Conservation (phyloP, 2,797 vertebrate genomes). For the Falco rusticolus region DNA sequence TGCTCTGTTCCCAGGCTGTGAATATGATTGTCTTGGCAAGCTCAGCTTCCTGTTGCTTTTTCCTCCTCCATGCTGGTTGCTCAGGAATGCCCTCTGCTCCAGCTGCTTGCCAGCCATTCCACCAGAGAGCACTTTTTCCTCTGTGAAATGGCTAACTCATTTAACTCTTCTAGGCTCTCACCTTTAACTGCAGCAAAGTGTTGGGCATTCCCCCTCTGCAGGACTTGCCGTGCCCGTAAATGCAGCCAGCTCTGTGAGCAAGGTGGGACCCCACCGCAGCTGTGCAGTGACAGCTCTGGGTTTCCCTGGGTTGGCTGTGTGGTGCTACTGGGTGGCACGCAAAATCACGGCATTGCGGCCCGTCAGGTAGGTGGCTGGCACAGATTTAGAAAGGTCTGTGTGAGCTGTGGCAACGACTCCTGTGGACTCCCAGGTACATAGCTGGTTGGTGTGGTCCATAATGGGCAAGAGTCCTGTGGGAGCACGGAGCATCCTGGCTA, state of each 20-base stretch:
- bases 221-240: not conserved
- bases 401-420: not conserved
- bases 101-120: not conserved
- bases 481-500: not conserved
- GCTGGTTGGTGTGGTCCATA: too few species aligned
- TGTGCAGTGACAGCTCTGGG: not conserved
- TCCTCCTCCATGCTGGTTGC: not conserved
- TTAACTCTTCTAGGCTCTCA: not conserved
- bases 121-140: not conserved
- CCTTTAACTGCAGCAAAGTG: not conserved
- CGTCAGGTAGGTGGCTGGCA: not conserved
- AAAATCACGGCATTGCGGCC: not conserved
- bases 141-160: not conserved
- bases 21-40: not conserved
- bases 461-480: not conserved
- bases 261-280: fast-evolving
- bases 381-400: not conserved
- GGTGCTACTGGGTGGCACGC: fast-evolving
- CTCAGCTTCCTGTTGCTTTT: not conserved
- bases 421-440: fast-evolving
- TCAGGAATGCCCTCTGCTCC: not conserved
- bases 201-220: not conserved
- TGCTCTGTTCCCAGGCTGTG: not conserved
- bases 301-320: not conserved
- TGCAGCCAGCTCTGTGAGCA: fast-evolving